Evolutionary conservation across 2,888 invertebrate species (phyloP).

Genomic region (Cheilosia grossa): DNA sequence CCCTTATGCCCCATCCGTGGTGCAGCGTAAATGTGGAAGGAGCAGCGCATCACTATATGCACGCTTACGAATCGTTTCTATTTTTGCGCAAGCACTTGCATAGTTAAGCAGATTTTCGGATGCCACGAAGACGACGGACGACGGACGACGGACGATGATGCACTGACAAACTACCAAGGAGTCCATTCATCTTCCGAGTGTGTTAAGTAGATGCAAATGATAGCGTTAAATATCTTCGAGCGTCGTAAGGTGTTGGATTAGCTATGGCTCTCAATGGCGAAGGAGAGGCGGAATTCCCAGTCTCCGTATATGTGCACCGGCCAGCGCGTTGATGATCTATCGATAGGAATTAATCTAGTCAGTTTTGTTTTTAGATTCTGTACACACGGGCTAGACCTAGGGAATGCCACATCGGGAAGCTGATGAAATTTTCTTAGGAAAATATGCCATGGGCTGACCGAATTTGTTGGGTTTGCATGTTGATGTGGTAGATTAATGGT

Average conservation of each 20-base stretch:
- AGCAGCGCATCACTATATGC: slow-evolving; percentile 28
- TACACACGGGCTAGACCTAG: slow-evolving; percentile 21
- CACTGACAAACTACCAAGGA: slow-evolving; percentile 70
- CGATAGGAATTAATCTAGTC: slow-evolving; percentile 69
- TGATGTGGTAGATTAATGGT: slow-evolving; percentile 33
- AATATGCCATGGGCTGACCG: slow-evolving; percentile 67
- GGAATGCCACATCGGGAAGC: slow-evolving; percentile 45
- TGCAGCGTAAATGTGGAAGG: slow-evolving; percentile 66
- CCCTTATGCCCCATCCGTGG: slow-evolving; percentile 46
- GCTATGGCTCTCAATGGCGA: slow-evolving; percentile 38
- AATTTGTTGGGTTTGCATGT: slow-evolving; percentile 47
- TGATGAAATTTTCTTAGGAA: slow-evolving; percentile 65
- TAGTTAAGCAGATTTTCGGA: slow-evolving; percentile 60
- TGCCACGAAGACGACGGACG: slow-evolving; percentile 11
- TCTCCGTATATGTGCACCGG: slow-evolving; percentile 2
- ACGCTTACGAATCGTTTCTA: slow-evolving; percentile 36
- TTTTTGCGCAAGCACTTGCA: slow-evolving; percentile 48
- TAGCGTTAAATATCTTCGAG: slow-evolving; percentile 73
- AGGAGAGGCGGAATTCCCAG: slow-evolving; percentile 46
- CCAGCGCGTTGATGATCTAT: slow-evolving; percentile 61
- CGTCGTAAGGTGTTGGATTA: slow-evolving; percentile 67
- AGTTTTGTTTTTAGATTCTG: slow-evolving; percentile 53
- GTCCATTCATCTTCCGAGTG: slow-evolving; percentile 69
- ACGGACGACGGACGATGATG: slow-evolving; percentile 48
- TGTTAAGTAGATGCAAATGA: slow-evolving; percentile 75